phyloP scores from a whole-genome alignment of 2,113 vertebrate genomes.

The Xenopus tropicalis region DNA sequence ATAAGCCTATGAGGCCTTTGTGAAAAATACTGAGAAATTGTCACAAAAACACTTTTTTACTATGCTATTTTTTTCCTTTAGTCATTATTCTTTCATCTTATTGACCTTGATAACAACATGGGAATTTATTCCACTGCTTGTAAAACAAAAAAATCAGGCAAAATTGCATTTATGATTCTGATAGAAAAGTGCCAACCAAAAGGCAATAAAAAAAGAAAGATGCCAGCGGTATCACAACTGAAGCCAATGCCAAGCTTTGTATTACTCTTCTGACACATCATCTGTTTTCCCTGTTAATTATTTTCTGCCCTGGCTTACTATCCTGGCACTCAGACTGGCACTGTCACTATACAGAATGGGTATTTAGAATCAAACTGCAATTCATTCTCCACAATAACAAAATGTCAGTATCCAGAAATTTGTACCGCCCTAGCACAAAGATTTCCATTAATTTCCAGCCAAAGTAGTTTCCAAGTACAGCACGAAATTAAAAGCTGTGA shows the following conservation, averaged over 20 bases:
- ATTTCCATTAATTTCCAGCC: too few relatives aligned
- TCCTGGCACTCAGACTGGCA: not conserved
- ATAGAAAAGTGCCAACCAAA: not conserved
- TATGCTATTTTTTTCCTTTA: not conserved
- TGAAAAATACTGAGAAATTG: too few relatives aligned
- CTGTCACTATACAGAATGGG: not conserved
- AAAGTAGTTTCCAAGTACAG: too few relatives aligned
- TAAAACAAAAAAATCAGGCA: not conserved
- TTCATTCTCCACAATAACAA: too few relatives aligned
- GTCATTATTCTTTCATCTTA: not conserved
- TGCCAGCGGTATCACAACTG: not conserved
- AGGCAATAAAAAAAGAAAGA: constrained; percentile 1
- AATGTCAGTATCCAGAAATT: too few relatives aligned
- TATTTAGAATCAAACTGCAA: too few relatives aligned
- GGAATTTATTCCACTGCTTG: not conserved
- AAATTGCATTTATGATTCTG: constrained; percentile 1
- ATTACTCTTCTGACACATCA: not conserved
- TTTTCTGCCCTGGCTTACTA: not conserved
- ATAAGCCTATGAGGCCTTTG: too few relatives aligned
- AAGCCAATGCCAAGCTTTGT: constrained; percentile 3
- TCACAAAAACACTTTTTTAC: too few relatives aligned
- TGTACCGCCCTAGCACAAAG: too few relatives aligned
- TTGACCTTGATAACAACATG: not conserved
- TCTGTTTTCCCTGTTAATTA: not conserved
- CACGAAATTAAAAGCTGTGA: too few relatives aligned